Conservation (phyloP, 2,888 invertebrate genomes). For the Metopia argyrocephala region DNA sequence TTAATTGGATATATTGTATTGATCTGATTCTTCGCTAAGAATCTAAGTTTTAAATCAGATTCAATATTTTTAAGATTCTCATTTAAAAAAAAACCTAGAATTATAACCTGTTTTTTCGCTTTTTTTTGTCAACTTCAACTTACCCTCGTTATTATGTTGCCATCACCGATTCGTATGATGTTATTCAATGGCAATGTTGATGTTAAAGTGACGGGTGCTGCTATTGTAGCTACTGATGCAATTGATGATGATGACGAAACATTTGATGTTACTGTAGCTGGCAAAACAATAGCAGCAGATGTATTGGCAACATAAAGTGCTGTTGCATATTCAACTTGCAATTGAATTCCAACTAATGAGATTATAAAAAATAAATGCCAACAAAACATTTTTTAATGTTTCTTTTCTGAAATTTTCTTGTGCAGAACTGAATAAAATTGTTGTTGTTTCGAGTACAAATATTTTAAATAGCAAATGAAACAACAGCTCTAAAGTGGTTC, state of each 20-base stretch:
- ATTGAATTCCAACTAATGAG: constrained; percentile 62
- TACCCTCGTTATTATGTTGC: constrained; percentile 75
- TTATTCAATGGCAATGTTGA: constrained; percentile 69
- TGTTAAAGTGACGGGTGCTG: constrained; percentile 59
- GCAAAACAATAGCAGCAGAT: constrained; percentile 33
- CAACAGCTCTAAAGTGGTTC: constrained; percentile 42
- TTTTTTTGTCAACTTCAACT: too few species aligned
- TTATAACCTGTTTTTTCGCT: too few species aligned
- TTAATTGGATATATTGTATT: too few species aligned
- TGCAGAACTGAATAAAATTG: constrained; percentile 11
- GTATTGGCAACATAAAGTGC: constrained; percentile 61
- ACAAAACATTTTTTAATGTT: constrained; percentile 55
- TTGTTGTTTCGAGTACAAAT: not conserved
- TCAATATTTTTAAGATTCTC: too few species aligned
- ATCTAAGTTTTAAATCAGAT: too few species aligned
- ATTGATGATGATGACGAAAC: constrained; percentile 15
- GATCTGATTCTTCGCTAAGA: too few species aligned
- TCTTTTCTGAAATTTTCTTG: constrained; percentile 17
- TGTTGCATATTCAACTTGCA: constrained; percentile 68
- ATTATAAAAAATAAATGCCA: constrained; percentile 65
- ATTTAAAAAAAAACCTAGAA: too few species aligned
- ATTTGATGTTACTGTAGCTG: constrained; percentile 57
- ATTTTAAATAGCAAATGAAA: constrained; percentile 5
- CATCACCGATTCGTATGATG: constrained; percentile 75
- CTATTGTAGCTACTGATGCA: constrained; percentile 55